Evolutionary conservation across 2,797 vertebrate species (phyloP), one percentile per base, ranked within the genome.

Genomic region (Alfaro cultratus): DNA sequence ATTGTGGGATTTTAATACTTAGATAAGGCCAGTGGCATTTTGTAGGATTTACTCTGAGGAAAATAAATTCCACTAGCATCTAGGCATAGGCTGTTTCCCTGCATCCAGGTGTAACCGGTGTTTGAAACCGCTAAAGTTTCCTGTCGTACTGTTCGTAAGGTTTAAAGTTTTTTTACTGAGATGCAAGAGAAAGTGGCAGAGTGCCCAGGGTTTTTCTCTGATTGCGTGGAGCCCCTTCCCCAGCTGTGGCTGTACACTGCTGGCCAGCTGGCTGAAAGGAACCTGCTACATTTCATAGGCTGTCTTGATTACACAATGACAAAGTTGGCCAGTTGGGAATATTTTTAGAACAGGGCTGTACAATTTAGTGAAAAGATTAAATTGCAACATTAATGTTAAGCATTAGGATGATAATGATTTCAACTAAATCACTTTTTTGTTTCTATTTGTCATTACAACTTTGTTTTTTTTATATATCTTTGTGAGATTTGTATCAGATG

Each of bases 1-100:
- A 75, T 73, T 76, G 76, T 73, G 51, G 74, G 79, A 73, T 81
- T 85, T 53, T 80, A 80, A 76, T 89, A 82, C 85, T 82, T 82
- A 85, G 83, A 55, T 81, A 64, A 89, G 80, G 87, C 82, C 85
- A 78, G 84, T 87, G 89, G 84, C 85, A 76, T 90, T 92, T 91
- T 53, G 89, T 80, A 82, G 86, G 84, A 89, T 77, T 85, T 74
- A 81, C 45, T 72, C 77, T 72, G 31, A 80, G 74, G 70, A 60
- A 78, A 75, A 74, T 73, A 77, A 41, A 81, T 76, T 12, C 4
- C 1, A 68, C 36, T 68, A 26, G 10, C 36, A 12, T 68, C 64
- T 41, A 7, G 64, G 39, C 36, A 6, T 41, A 41, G 36, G 39
- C 39, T 11, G 36, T 36, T 41, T 68, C 64, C 39, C 10, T 26